Evolutionary conservation across 2,797 vertebrate species (phyloP).

Genomic region (Melanotaenia nigrans): DNA sequence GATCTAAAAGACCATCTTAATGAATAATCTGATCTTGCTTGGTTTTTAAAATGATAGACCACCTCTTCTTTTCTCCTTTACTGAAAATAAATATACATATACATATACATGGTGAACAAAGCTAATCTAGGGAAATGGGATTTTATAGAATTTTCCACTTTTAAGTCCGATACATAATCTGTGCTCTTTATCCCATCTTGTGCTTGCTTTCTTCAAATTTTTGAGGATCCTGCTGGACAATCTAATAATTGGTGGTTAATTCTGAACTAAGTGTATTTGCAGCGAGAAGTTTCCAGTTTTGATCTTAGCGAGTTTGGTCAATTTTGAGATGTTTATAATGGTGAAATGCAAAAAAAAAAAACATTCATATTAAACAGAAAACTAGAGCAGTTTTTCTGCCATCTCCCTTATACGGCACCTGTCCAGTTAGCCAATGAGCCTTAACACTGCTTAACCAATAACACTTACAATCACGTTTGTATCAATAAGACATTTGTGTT

Average conservation of each 20-base stretch:
- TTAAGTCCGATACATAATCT: background rate
- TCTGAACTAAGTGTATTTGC: background rate
- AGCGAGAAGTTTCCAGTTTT: background rate
- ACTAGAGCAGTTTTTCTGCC: background rate
- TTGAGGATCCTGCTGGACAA: background rate
- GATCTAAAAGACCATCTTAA: conserved; percentile 9
- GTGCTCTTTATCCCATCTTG: conserved; percentile 5
- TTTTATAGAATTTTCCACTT: background rate
- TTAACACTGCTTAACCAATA: conserved; percentile 18
- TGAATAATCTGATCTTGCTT: conserved; percentile 3
- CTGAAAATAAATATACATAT: background rate
- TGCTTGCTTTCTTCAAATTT: conserved; percentile 29
- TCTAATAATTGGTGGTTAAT: background rate
- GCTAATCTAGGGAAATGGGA: background rate
- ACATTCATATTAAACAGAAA: background rate
- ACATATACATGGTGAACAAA: background rate
- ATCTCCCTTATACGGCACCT: background rate
- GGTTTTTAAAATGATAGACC: background rate
- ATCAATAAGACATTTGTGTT: conserved; percentile 12
- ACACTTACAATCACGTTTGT: conserved; percentile 9
- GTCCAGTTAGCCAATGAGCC: conserved; percentile 19
- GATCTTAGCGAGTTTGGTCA: background rate
- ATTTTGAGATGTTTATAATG: background rate
- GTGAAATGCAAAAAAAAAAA: background rate
- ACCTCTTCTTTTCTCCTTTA: background rate